Percentiles rank a stretch among this genome's conserved stretches.
Conservation (phyloP, 2,113 vertebrate genomes). For the Psittacara wagleri region DNA sequence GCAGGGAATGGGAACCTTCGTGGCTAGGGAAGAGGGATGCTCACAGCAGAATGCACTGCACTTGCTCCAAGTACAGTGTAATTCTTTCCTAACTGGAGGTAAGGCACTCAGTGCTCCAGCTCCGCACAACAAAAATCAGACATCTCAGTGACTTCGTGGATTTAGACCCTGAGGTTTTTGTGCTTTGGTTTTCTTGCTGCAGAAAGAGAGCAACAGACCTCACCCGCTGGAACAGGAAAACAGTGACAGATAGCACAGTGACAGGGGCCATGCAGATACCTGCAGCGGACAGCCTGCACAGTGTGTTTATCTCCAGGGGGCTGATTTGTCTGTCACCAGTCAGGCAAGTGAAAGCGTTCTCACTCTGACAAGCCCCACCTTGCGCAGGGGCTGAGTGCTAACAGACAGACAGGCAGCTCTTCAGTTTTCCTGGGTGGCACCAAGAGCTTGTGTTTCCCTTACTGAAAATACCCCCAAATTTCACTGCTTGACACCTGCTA, state of each 20-base stretch:
- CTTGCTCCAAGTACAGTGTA: neutral
- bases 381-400: neutral
- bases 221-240: neutral
- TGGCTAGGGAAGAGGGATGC: neutral
- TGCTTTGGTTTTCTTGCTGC: neutral
- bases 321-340: conserved; percentile 5
- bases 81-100: neutral
- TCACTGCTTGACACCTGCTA: neutral
- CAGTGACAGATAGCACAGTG: neutral
- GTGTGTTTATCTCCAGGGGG: neutral
- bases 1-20: neutral
- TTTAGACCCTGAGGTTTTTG: neutral
- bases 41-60: accelerated
- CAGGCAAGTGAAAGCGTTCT: neutral
- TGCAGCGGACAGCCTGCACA: neutral
- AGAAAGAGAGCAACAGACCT: neutral
- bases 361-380: neutral
- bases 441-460: neutral
- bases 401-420: neutral
- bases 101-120: neutral
- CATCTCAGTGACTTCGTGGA: neutral
- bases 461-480: neutral
- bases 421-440: neutral
- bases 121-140: neutral
- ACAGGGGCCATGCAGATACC: neutral